phyloP scores from a whole-genome alignment of 2,113 vertebrate species.

The Terrapene triunguis region DNA sequence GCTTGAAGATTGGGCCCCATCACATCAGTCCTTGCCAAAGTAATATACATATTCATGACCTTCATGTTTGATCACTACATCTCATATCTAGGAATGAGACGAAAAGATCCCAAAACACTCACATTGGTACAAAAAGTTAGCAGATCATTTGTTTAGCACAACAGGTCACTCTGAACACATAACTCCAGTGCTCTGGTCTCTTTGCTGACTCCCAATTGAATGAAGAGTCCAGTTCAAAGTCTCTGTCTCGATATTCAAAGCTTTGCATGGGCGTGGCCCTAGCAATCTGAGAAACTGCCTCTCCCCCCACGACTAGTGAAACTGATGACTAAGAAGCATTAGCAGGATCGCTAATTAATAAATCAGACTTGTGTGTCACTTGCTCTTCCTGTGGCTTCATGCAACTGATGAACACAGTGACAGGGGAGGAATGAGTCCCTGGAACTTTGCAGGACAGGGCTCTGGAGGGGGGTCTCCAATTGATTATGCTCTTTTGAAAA shows the following conservation, averaged over 20 bases:
- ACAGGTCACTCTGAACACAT: neutral
- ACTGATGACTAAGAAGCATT: neutral
- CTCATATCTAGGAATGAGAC: neutral
- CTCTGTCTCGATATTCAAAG: neutral
- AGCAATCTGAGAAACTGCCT: neutral
- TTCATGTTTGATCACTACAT: neutral
- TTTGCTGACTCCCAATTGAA: neutral
- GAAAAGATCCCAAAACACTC: neutral
- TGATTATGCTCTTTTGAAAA: neutral
- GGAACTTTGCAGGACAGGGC: neutral
- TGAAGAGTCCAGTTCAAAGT: neutral
- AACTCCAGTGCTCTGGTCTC: neutral
- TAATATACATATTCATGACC: neutral
- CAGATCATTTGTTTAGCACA: neutral
- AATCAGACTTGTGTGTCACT: neutral
- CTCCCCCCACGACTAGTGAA: neutral
- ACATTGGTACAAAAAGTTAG: neutral
- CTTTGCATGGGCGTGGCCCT: neutral
- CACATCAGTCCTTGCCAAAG: neutral
- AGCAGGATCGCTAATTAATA: neutral
- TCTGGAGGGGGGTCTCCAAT: neutral
- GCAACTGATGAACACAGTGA: neutral
- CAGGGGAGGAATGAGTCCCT: neutral
- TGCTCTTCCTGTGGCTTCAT: constrained; percentile 12
- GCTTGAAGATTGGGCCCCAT: neutral